Conservation (phyloP, 2,888 invertebrate species). For the Nysson spinosus region DNA sequence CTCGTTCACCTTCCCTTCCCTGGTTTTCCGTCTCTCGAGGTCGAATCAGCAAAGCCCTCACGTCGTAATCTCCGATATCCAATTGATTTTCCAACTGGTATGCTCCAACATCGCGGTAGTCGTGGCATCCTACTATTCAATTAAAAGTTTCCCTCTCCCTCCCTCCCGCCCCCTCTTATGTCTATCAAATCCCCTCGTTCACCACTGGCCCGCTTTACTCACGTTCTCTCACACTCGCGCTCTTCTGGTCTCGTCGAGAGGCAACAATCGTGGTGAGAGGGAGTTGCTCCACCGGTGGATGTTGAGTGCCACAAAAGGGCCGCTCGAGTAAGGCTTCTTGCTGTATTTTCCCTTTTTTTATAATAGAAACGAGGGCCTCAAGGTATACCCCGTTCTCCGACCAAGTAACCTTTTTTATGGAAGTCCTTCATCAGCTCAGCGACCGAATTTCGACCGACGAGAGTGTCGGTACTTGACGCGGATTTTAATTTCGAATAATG, state of each 20-base stretch:
- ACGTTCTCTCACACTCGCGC: conserved; percentile 50
- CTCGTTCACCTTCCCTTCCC: conserved; percentile 1
- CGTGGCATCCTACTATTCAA: conserved; percentile 69
- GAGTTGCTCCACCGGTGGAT: conserved; percentile 54
- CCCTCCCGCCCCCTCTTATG: background rate
- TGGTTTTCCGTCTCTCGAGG: conserved; percentile 47
- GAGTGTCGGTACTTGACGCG: too few species aligned
- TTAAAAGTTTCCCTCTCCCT: conserved; percentile 67
- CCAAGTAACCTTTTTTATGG: conserved; percentile 43
- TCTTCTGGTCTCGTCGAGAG: conserved; percentile 55
- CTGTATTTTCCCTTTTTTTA: conserved; percentile 46
- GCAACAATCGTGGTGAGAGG: conserved; percentile 63
- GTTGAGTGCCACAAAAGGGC: conserved; percentile 64
- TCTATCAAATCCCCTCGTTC: conserved; percentile 40
- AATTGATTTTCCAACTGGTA: conserved; percentile 72
- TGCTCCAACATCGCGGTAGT: conserved; percentile 64
- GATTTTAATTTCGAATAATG: conserved; percentile 39
- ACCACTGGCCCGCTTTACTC: conserved; percentile 40
- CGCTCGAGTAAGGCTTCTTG: conserved; percentile 52
- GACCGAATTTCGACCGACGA: conserved; percentile 36
- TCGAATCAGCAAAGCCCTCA: conserved; percentile 69
- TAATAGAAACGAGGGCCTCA: conserved; percentile 41
- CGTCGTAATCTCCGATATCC: conserved; percentile 72
- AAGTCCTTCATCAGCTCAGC: conserved; percentile 37
- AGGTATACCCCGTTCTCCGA: conserved; percentile 22